Base-by-base conservation (phyloP, 2,888 invertebrate genomes). In the Agrenia bidenticulata region DNA sequence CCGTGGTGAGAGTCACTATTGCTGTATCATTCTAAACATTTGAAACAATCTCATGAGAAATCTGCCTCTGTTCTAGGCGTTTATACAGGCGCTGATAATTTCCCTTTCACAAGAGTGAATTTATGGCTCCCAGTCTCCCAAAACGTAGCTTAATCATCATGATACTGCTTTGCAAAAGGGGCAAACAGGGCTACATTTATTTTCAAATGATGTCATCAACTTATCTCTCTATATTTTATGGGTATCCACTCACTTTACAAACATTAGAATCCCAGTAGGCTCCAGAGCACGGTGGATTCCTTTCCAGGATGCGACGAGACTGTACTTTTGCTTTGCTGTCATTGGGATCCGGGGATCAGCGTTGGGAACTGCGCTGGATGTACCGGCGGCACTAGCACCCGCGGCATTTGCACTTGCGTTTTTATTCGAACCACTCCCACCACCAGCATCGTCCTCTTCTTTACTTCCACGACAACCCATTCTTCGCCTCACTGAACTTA, bases 251-350 rank as follows among this genome's bases (percentile, higher is more conserved):
- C 83, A 93, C 93, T 89, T 91, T 81, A 92, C 85, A 81, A 94
- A 93, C 93, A 94, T 94, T 82, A 87, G 88, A 76, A 92, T 87
- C 58, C 93, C 93, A 53, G 93, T 93, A 62, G 89, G 87, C 81
- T 91, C 90, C 86, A 93, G 89, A 15, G 92, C 92, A 73, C 93
- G 85, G 73, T 89, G 88, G 77, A 94, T 93, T 27, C 90, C 93
- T 78, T 91, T 92, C 94, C 94, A 94, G 13, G 92, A 92, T 1
- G 93, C 92, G 73, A 90, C 84, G 84, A 94, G 90, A 75, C 86
- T 88, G 81, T 90, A 94, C 81, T 89, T 92, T 83, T 94, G 92
- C 79, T 89, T 88, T 21, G 90, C 90, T 0, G 89, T 92, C 66
- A 93, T 83, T 0, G 92, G 92, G 69, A 92, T 84, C 77, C 89